Conservation (phyloP, 2,113 vertebrate species). For the Lophotis ruficrista region DNA sequence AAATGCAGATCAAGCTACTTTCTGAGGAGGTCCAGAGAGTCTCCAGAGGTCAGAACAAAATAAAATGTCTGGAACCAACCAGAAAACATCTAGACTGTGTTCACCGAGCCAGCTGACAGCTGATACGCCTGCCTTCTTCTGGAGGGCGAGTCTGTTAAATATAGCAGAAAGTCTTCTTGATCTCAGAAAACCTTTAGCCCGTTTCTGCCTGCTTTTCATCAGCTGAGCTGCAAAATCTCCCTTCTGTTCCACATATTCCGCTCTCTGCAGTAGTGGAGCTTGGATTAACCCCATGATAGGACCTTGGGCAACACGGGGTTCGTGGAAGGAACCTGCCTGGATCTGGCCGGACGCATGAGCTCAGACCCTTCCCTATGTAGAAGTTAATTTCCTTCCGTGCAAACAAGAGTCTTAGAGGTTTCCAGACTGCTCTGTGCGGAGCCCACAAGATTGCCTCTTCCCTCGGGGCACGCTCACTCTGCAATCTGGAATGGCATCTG, state of each 20-base stretch:
- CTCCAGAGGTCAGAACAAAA: neutral
- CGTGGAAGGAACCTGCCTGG: neutral
- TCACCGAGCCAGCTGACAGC: neutral
- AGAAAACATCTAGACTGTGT: neutral
- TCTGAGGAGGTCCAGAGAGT: neutral
- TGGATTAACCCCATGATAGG: neutral
- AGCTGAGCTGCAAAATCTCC: neutral
- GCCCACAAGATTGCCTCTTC: neutral
- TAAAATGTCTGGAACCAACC: neutral
- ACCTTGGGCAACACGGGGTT: neutral
- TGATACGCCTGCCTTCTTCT: neutral
- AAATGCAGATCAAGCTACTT: neutral
- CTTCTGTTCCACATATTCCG: neutral
- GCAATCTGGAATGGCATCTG: neutral
- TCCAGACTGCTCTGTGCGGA: neutral
- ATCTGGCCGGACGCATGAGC: neutral
- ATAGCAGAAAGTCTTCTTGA: neutral
- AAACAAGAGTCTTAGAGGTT: neutral
- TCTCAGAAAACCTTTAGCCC: neutral
- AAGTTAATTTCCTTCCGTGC: neutral
- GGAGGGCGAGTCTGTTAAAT: neutral
- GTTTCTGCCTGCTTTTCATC: neutral
- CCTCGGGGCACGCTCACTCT: neutral
- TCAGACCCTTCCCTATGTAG: neutral
- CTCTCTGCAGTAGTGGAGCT: neutral